phyloP scores from a whole-genome alignment of 2,888 invertebrate genomes.

The Ceramica pisi region DNA sequence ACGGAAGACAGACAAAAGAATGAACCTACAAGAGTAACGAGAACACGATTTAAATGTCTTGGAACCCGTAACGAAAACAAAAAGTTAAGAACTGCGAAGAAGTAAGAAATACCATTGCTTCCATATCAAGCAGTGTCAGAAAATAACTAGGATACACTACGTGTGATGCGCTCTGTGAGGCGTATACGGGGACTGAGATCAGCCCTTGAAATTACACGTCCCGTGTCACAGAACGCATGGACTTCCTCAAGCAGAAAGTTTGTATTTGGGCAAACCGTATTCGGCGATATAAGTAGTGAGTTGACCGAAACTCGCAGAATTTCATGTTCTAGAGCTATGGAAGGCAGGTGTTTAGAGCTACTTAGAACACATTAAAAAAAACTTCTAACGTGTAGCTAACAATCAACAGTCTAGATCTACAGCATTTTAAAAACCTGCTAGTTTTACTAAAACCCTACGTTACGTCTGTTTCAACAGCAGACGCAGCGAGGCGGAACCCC shows the following conservation, averaged over 20 bases:
- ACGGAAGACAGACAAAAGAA: neutral
- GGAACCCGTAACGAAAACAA: neutral
- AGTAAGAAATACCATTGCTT: neutral
- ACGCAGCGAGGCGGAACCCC: constrained; percentile 48
- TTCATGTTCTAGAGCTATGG: no score
- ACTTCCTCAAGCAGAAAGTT: no score
- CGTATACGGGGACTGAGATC: no score
- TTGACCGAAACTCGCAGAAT: no score
- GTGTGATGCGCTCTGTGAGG: no score
- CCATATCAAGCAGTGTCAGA: neutral
- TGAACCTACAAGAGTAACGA: neutral
- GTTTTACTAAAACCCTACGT: constrained; percentile 35
- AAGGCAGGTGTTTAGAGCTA: no score
- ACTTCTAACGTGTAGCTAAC: neutral
- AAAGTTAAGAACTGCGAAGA: neutral
- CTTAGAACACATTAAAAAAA: neutral
- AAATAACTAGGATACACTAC: neutral
- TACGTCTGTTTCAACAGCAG: constrained; percentile 35
- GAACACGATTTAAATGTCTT: neutral
- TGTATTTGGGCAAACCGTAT: no score
- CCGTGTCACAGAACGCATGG: no score
- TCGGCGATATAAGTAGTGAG: no score
- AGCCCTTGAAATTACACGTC: no score
- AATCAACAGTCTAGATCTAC: neutral
- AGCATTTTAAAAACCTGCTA: neutral